A percentile compares a stretch with the other conserved stretches of the same genome.
phyloP scores from a whole-genome alignment of 2,888 invertebrate genomes.

The Galerucella pusilla region DNA sequence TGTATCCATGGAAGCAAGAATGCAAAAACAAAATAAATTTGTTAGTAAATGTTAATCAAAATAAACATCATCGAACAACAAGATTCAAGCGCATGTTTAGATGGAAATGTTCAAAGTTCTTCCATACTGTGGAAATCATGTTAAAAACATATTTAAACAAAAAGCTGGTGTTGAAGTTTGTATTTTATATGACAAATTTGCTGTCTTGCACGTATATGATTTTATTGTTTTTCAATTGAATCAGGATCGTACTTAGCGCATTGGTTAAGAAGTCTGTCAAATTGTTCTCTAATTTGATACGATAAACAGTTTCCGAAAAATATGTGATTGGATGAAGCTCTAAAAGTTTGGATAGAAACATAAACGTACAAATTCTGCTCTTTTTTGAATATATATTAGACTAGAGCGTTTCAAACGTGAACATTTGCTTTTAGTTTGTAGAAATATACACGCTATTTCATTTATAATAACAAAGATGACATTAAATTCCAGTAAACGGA shows the following conservation, averaged over 20 bases:
- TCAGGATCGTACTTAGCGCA: no score
- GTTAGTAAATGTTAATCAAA: slow-evolving; percentile 45
- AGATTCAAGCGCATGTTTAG: neutral
- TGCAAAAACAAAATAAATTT: slow-evolving; percentile 43
- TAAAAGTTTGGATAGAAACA: neutral
- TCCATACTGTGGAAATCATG: neutral
- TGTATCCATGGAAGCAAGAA: slow-evolving; percentile 52
- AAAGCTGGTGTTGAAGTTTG: neutral
- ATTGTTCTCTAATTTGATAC: no score
- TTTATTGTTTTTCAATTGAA: no score
- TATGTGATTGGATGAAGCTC: neutral
- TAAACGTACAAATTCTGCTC: neutral
- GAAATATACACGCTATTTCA: no score
- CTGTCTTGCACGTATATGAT: no score
- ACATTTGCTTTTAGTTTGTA: neutral
- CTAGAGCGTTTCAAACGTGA: neutral
- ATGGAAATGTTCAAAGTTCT: neutral
- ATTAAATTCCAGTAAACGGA: no score
- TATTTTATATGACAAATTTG: no score
- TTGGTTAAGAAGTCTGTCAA: no score
- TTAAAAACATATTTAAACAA: neutral
- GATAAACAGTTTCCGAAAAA: neutral
- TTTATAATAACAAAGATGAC: no score
- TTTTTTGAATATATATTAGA: neutral
- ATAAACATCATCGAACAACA: neutral